phyloP scores from a whole-genome alignment of 2,888 invertebrate genomes.

The Tetragonula carbonaria region DNA sequence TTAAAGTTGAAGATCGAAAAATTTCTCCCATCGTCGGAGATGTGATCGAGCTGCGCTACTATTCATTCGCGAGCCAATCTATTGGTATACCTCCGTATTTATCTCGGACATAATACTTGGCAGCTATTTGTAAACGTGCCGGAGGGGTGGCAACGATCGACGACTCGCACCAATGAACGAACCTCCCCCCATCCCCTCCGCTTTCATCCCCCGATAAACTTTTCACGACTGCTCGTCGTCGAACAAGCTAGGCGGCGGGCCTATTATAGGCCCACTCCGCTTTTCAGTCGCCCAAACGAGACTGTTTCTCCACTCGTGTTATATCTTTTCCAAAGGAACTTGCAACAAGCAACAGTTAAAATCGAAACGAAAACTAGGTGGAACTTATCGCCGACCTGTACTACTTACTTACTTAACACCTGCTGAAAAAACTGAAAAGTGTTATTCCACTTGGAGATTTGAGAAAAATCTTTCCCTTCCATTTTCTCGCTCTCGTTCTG shows the following conservation, averaged over 20 bases:
- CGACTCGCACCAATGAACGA: slow-evolving; percentile 2
- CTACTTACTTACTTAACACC: neutral
- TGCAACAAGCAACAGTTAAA: neutral
- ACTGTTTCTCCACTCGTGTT: neutral
- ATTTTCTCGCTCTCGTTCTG: neutral
- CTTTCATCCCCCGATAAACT: slow-evolving; percentile 9
- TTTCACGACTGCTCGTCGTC: neutral
- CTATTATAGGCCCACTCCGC: neutral
- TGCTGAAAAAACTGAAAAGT: too few species aligned
- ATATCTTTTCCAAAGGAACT: neutral
- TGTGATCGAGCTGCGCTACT: neutral
- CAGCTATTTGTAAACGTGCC: slow-evolving; percentile 7
- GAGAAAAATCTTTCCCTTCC: neutral
- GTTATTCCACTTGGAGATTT: too few species aligned
- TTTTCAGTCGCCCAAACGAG: neutral
- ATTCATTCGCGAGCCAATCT: neutral
- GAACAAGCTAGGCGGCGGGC: neutral
- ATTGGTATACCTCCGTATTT: neutral
- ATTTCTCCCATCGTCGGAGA: neutral
- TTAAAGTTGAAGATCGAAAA: neutral
- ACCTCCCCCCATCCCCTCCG: neutral
- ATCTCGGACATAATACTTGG: slow-evolving; percentile 14
- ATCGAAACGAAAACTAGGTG: slow-evolving; percentile 2
- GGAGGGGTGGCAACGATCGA: slow-evolving; percentile 5
- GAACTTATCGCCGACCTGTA: neutral